Evolutionary conservation across 2,113 vertebrate species (phyloP).

Genomic region (Zosterops lateralis): DNA sequence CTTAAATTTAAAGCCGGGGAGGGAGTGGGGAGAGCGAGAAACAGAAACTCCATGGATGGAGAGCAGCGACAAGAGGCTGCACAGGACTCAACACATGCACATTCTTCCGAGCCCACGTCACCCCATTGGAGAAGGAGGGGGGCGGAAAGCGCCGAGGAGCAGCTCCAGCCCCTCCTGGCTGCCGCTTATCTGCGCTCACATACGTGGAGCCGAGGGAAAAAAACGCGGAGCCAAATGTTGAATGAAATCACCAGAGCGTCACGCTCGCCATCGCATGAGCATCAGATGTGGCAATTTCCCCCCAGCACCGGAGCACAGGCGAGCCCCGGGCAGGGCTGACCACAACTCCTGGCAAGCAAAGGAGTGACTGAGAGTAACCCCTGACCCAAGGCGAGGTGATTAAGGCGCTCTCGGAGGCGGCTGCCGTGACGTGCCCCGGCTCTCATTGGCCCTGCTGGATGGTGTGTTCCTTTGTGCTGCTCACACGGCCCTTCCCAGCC

Average conservation of each 20-base stretch:
- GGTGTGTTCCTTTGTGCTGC: conserved; percentile 71
- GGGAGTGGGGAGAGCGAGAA: not conserved
- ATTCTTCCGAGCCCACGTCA: not conserved
- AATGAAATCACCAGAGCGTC: not conserved
- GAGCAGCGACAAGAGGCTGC: not conserved
- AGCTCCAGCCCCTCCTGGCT: not conserved
- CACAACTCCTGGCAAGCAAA: not conserved
- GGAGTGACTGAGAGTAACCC: conserved; percentile 56
- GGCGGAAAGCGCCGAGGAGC: not conserved
- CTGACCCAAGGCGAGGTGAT: not conserved
- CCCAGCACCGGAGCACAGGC: not conserved
- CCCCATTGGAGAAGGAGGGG: not conserved
- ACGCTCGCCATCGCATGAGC: not conserved
- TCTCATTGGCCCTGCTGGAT: conserved; percentile 70
- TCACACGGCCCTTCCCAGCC: not conserved
- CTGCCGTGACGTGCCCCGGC: not conserved
- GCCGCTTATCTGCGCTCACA: not conserved
- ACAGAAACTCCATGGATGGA: not conserved
- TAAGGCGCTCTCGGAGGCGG: not conserved
- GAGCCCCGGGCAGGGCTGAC: not conserved
- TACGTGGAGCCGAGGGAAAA: not conserved
- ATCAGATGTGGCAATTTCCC: accelerated
- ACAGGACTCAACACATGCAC: not conserved
- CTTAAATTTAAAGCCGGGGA: not conserved
- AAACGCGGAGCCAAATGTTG: not conserved